These are phyloP conservation scores for Argyresthia albistria DNA, from an alignment of 2,888 invertebrate genomes.

Conservation along the genomic window DNA sequence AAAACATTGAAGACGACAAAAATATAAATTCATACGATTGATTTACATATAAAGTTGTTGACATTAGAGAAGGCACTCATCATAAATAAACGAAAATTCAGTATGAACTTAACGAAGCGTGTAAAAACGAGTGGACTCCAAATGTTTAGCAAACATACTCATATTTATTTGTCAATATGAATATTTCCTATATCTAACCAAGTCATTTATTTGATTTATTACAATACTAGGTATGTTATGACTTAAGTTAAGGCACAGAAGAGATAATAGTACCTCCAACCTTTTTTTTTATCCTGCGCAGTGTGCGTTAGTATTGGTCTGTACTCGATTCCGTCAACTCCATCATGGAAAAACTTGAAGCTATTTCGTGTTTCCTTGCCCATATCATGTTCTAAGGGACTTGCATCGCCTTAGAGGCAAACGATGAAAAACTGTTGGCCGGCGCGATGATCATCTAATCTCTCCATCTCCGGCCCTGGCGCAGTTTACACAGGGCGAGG, in stretches of 20 bases:
- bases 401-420: not conserved
- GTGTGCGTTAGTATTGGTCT: too few relatives aligned
- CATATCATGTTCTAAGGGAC: not conserved
- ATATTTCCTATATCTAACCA: too few relatives aligned
- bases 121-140: conserved; percentile 33
- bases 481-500: conserved; percentile 15
- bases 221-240: too few relatives aligned
- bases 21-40: not conserved
- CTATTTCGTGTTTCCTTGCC: not conserved
- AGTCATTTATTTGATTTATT: too few relatives aligned
- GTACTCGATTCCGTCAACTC: too few relatives aligned
- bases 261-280: too few relatives aligned
- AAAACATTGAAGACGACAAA: not conserved
- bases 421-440: conserved; percentile 1
- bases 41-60: conserved; percentile 4
- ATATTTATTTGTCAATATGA: too few relatives aligned
- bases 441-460: conserved; percentile 50
- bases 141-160: conserved; percentile 37
- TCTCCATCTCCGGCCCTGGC: conserved; percentile 50
- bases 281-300: too few relatives aligned
- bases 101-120: conserved; percentile 52
- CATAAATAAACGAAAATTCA: conserved; percentile 30
- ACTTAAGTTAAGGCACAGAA: too few relatives aligned
- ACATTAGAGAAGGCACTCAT: conserved; percentile 20
- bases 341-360: too few relatives aligned